phyloP scores from a whole-genome alignment of 2,888 invertebrate genomes.

The Drosophila histrio region DNA sequence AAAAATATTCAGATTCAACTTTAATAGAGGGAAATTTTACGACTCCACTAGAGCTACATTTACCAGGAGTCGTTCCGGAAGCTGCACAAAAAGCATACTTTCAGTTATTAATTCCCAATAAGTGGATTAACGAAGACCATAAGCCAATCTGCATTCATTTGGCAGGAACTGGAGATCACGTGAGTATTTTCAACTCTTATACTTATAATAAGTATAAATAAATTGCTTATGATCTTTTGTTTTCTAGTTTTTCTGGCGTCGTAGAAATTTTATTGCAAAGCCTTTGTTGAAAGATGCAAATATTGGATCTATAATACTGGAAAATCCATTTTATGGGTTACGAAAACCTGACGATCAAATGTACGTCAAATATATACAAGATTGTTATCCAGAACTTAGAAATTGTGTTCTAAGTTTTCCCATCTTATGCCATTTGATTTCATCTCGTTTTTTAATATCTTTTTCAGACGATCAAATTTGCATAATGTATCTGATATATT shows the following conservation, averaged over 20 bases:
- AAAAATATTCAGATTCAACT: conserved; percentile 89
- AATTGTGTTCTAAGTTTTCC: too few relatives aligned
- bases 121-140: conserved; percentile 89
- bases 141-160: conserved; percentile 96
- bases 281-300: conserved; percentile 95
- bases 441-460: too few relatives aligned
- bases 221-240: neutral
- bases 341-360: conserved; percentile 94
- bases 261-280: conserved; percentile 94
- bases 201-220: neutral
- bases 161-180: conserved; percentile 98
- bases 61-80: conserved; percentile 94
- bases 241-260: conserved; percentile 93
- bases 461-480: conserved; percentile 91
- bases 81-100: conserved; percentile 93
- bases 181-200: conserved; percentile 45
- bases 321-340: conserved; percentile 97
- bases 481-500: conserved; percentile 98
- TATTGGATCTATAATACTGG: conserved; percentile 96
- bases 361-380: conserved; percentile 83
- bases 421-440: neutral
- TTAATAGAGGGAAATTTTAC: conserved; percentile 94
- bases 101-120: conserved; percentile 91
- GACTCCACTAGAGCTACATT: conserved; percentile 91
- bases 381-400: neutral